Evolutionary conservation across 2,888 invertebrate species (phyloP).

Genomic region (Fragum sueziense): DNA sequence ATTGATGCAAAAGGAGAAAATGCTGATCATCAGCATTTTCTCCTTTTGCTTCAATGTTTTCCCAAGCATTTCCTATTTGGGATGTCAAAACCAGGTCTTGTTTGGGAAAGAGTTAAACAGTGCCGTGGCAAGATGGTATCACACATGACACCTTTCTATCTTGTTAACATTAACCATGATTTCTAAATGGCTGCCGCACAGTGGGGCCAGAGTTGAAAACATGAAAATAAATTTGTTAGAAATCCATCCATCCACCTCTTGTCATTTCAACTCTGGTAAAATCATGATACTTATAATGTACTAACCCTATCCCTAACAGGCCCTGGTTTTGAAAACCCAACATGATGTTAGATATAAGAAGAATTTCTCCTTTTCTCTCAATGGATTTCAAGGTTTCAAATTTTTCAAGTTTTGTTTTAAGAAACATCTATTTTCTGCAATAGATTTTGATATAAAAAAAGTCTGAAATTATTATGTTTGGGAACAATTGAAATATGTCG

Average conservation of each 20-base stretch:
- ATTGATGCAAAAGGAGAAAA: no score
- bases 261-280: no score
- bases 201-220: neutral
- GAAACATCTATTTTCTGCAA: neutral
- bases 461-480: no score
- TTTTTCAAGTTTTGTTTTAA: neutral
- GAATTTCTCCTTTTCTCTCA: constrained; percentile 9
- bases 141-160: constrained; percentile 46
- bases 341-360: neutral
- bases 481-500: no score
- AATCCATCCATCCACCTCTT: neutral
- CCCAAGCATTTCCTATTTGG: no score
- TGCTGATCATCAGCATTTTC: no score
- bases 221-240: neutral
- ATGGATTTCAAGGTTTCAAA: neutral
- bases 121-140: constrained; percentile 23
- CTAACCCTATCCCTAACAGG: no score
- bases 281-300: no score
- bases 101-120: neutral
- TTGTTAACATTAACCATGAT: constrained; percentile 27
- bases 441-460: no score
- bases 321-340: neutral
- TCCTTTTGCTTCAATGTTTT: no score
- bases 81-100: no score
- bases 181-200: constrained; percentile 8